Conservation (phyloP, 2,113 vertebrate genomes). For the Xyliphius kryptos region DNA sequence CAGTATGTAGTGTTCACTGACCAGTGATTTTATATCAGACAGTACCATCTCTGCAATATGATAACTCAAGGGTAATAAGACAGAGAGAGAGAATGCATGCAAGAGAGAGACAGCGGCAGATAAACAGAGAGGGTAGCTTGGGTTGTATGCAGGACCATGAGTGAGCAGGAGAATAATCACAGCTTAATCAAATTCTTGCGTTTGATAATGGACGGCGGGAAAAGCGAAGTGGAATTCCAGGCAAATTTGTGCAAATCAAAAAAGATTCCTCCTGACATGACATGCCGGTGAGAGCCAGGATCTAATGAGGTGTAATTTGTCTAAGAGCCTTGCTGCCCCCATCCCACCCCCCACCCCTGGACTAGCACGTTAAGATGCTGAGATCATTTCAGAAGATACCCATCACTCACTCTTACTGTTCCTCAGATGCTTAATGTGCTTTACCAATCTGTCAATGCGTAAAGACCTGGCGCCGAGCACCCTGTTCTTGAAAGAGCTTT, state of each 20-base stretch:
- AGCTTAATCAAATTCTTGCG: slow-evolving; percentile 96
- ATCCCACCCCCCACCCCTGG: slow-evolving; percentile 48
- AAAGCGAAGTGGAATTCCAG: slow-evolving; percentile 98
- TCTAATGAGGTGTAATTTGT: slow-evolving; percentile 99
- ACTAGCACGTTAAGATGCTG: slow-evolving; percentile 61
- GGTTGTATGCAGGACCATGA: slow-evolving; percentile 81
- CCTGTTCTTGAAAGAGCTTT: neutral
- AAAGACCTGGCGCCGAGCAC: neutral
- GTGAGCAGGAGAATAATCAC: slow-evolving; percentile 90
- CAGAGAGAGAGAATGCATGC: slow-evolving; percentile 7
- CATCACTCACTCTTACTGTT: slow-evolving; percentile 39
- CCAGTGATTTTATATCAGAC: slow-evolving; percentile 6
- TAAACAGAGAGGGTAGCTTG: slow-evolving; percentile 31
- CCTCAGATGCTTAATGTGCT: slow-evolving; percentile 44
- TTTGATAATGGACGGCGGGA: slow-evolving; percentile 98
- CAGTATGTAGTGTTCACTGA: slow-evolving; percentile 8
- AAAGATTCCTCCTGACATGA: slow-evolving; percentile 99
- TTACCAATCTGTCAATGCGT: neutral
- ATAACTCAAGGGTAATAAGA: slow-evolving; percentile 24
- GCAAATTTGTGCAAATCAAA: slow-evolving; percentile 99
- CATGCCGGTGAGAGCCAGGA: slow-evolving; percentile 89
- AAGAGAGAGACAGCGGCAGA: slow-evolving; percentile 4
- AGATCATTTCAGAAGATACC: slow-evolving; percentile 71
- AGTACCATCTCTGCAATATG: slow-evolving; percentile 20
- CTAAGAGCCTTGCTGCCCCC: slow-evolving; percentile 82